Evolutionary conservation across 1,140 invertebrate genomes (phyloP), one percentile per base, ranked within the genome.

Genomic region (Intoshia linei): DNA sequence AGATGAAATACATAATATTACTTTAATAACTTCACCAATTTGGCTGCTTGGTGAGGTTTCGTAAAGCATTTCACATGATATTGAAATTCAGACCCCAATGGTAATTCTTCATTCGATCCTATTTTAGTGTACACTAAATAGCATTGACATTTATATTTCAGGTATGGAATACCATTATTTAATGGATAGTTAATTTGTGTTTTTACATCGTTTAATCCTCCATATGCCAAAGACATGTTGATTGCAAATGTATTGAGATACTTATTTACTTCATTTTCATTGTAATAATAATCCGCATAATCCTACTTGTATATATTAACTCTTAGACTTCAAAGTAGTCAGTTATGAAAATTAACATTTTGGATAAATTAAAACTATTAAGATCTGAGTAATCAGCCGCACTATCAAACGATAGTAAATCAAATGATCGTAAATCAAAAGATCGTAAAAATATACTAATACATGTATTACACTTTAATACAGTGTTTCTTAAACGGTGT

Each of bases 121-220:
- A 43, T 41, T 23, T 41, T 38, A 5, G 42, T 43, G 29, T 43
- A 43, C 7, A 36, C 42, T 43, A 30, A 3, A 42, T n/a, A 15
- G n/a, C 19, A 6, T 27, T 27, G n/a, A 27, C 24, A 27, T 27
- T 10, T 27, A 10, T 27, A 27, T 7, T 27, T 10, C 7, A n/a
- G 7, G 24, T n/a, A 10, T n/a, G 7, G n/a, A 7, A 27, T n/a
- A 27, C 24, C 24, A 10, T n/a, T 27, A 10, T n/a, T 27, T 10
- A n/a, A 27, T n/a, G 7, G 7, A n/a, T 35, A 23, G 4, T 56
- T 57, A 7, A 54, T 43, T 43, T 57, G 55, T 10, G 52, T 52
- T 25, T 44, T 42, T 4, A 57, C 55, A 11, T 52, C 53, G 34
- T 57, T 57, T 22, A 55, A 51, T 6, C 55, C 55, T 24, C 51